Percentiles rank a stretch among this genome's conserved stretches.
Evolutionary conservation across 2,797 vertebrate species (phyloP).

Genomic region (Sebastes hubbsi): DNA sequence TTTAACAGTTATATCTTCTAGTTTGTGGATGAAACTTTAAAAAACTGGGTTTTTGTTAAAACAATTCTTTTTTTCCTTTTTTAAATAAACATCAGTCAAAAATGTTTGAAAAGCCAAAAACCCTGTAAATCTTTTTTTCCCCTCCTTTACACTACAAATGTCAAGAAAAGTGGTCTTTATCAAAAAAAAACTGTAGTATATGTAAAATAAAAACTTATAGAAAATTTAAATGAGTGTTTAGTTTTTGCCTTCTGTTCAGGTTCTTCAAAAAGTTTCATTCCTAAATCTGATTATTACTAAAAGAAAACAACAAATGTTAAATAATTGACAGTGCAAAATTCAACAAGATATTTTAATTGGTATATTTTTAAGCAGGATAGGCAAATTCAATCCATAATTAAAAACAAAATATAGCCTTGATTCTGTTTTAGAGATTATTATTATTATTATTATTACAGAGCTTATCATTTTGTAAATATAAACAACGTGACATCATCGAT

Average conservation of each 20-base stretch:
- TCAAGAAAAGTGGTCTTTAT: slow-evolving; percentile 76
- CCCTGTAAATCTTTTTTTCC: slow-evolving; percentile 56
- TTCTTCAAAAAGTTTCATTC: background rate
- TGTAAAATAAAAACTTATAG: slow-evolving; percentile 82
- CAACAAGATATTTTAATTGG: slow-evolving; percentile 28
- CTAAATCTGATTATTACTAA: background rate
- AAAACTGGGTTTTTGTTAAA: slow-evolving; percentile 25
- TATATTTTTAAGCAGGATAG: slow-evolving; percentile 26
- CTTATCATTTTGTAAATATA: background rate
- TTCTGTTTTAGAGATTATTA: slow-evolving; percentile 1
- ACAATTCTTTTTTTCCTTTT: slow-evolving; percentile 1
- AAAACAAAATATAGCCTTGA: slow-evolving; percentile 13
- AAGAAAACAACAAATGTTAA: background rate
- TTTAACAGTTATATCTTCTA: slow-evolving; percentile 34
- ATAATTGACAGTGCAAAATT: background rate
- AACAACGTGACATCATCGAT: slow-evolving; percentile 32
- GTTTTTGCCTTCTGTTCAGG: background rate
- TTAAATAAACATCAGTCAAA: slow-evolving; percentile 48
- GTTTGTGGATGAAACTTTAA: slow-evolving; percentile 32
- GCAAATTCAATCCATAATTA: slow-evolving; percentile 17
- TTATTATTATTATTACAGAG: background rate
- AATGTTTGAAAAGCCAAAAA: slow-evolving; percentile 80
- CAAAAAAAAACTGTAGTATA: slow-evolving; percentile 74
- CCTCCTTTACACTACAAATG: slow-evolving; percentile 69
- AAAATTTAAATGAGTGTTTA: slow-evolving; percentile 48